Evolutionary conservation across 2,888 invertebrate genomes (phyloP).

Genomic region (Clusia tigrina): DNA sequence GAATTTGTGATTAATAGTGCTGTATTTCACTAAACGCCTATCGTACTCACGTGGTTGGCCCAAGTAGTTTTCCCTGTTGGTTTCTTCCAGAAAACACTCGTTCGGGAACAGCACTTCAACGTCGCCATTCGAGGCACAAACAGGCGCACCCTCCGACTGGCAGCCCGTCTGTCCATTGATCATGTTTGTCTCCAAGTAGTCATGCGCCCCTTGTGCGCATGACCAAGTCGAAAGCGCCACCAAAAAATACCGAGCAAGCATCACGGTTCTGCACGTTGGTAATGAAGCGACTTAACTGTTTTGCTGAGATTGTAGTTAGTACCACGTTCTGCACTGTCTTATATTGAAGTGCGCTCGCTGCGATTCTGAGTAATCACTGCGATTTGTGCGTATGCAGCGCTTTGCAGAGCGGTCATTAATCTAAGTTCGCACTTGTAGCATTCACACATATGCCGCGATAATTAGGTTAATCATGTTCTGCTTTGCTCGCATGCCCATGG

Average conservation of each 20-base stretch:
- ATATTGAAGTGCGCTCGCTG: not conserved
- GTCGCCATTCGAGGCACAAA: slow-evolving; percentile 41
- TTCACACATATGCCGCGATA: not conserved
- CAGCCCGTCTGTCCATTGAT: too few species aligned
- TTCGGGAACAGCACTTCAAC: slow-evolving; percentile 48
- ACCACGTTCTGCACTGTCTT: not conserved
- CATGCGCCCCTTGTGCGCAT: slow-evolving; percentile 11
- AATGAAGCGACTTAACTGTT: too few species aligned
- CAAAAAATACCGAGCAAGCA: slow-evolving; percentile 4
- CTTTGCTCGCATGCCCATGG: not conserved
- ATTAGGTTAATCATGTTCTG: slow-evolving; percentile 6
- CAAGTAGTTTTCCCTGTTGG: slow-evolving; percentile 42
- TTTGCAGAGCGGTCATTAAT: slow-evolving; percentile 2
- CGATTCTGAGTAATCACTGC: not conserved
- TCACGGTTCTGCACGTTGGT: too few species aligned
- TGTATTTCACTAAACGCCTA: not conserved
- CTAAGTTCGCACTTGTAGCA: not conserved
- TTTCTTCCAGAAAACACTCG: slow-evolving; percentile 46
- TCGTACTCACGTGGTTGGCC: slow-evolving; percentile 38
- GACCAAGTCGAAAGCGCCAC: slow-evolving; percentile 11
- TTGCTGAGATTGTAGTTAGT: too few species aligned
- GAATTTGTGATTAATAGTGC: not conserved
- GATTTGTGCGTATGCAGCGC: not conserved
- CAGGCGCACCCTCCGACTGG: slow-evolving; percentile 44
- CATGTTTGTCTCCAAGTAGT: slow-evolving; percentile 20